phyloP scores from a whole-genome alignment of 2,797 vertebrate species.

The Novumbra hubbsi region DNA sequence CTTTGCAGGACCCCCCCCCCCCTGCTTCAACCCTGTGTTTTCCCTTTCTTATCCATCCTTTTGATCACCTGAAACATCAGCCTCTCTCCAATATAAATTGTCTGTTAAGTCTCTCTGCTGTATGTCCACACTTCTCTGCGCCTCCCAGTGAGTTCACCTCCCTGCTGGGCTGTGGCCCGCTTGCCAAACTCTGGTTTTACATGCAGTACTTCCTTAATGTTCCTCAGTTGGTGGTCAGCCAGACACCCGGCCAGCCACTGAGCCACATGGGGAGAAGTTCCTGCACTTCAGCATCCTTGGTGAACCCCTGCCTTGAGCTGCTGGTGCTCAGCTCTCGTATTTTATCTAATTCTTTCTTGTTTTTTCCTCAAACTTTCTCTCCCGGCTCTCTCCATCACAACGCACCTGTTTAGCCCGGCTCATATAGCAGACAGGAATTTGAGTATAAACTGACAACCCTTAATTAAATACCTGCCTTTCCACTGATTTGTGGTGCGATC shows the following conservation, averaged over 20 bases:
- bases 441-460: constrained; percentile 8
- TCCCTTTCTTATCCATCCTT: constrained; percentile 63
- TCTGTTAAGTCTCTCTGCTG: constrained; percentile 65
- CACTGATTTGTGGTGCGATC: neutral
- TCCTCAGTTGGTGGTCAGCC: constrained; percentile 60
- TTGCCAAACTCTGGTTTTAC: constrained; percentile 65
- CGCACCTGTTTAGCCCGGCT: constrained; percentile 17
- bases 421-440: constrained; percentile 3
- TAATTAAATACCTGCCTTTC: neutral
- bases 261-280: constrained; percentile 51
- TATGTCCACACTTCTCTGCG: constrained; percentile 64
- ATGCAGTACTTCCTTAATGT: constrained; percentile 64
- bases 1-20: constrained; percentile 55
- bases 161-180: constrained; percentile 59
- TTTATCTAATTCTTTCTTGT: neutral
- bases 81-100: constrained; percentile 63
- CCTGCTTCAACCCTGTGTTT: constrained; percentile 64
- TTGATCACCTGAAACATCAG: constrained; percentile 73
- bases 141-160: constrained; percentile 67
- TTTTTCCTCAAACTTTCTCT: neutral
- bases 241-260: constrained; percentile 46
- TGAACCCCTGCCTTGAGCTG: constrained; percentile 35
- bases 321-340: constrained; percentile 4
- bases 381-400: constrained; percentile 12
- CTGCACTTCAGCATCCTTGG: constrained; percentile 59